Conservation (phyloP, 2,888 invertebrate genomes). For the Lasioglossum villosulum region DNA sequence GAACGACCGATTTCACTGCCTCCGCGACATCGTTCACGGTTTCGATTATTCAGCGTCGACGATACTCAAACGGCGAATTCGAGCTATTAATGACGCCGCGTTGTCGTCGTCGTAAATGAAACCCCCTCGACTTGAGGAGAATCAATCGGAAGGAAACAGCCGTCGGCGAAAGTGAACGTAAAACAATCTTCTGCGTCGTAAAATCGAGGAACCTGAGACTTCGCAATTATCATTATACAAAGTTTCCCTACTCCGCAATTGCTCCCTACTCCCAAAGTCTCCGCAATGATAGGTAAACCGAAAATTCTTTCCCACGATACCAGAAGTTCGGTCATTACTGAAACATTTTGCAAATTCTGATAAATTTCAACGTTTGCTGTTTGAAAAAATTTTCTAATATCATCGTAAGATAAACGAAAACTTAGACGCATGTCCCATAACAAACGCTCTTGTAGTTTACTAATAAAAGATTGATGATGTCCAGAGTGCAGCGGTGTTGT, state of each 20-base stretch:
- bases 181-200: conserved; percentile 30
- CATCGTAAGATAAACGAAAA: background rate
- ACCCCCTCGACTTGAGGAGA: conserved; percentile 22
- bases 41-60: conserved; percentile 32
- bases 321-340: too few relatives aligned
- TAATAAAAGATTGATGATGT: background rate
- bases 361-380: background rate
- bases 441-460: background rate
- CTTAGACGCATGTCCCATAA: background rate
- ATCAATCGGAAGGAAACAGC: conserved; percentile 33
- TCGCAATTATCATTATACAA: background rate
- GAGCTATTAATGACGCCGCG: conserved; percentile 32
- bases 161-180: conserved; percentile 22
- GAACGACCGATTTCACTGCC: background rate
- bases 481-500: too few relatives aligned
- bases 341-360: too few relatives aligned
- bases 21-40: conserved; percentile 15
- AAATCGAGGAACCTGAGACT: conserved; percentile 1
- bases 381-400: background rate
- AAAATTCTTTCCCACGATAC: background rate
- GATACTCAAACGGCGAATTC: conserved; percentile 29
- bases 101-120: conserved; percentile 24
- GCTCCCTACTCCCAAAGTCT: too few relatives aligned
- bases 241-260: background rate
- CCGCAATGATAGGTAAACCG: background rate